These are phyloP conservation scores for Eristalis intricaria DNA, from an alignment of 2,888 invertebrate genomes.

Conservation along the genomic window DNA sequence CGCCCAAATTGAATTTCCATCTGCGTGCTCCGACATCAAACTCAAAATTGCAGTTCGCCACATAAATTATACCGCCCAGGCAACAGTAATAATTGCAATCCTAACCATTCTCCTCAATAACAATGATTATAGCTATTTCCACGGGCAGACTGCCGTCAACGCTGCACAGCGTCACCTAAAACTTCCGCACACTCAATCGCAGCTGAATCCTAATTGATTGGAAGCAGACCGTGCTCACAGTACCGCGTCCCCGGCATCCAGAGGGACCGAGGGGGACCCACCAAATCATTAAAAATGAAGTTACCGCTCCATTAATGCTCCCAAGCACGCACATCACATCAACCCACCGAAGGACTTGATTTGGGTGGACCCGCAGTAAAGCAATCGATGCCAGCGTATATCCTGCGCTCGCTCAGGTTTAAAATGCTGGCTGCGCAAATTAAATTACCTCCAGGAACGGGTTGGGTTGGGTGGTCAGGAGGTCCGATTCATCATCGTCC, in stretches of 20 bases:
- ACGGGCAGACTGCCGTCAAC: background rate
- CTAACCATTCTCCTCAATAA: conserved; percentile 57
- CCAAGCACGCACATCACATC: conserved; percentile 67
- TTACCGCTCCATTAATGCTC: conserved; percentile 68
- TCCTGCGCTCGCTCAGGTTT: conserved; percentile 52
- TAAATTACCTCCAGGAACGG: conserved; percentile 46
- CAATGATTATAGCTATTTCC: conserved; percentile 67
- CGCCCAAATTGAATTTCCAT: conserved; percentile 50
- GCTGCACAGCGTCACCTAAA: background rate
- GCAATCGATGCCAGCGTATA: conserved; percentile 47
- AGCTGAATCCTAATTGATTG: conserved; percentile 66
- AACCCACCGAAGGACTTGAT: conserved; percentile 36
- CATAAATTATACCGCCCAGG: conserved; percentile 53
- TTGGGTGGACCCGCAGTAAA: conserved; percentile 37
- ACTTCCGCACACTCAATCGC: conserved; percentile 44
- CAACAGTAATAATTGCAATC: conserved; percentile 57
- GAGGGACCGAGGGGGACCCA: conserved; percentile 29
- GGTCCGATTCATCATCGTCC: background rate
- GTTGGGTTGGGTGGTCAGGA: background rate
- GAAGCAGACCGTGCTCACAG: conserved; percentile 30
- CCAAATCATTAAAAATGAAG: conserved; percentile 69
- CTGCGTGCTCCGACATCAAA: conserved; percentile 66
- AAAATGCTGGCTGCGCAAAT: conserved; percentile 63
- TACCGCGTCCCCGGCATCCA: conserved; percentile 3
- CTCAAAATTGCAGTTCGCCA: conserved; percentile 47